Percentiles rank a stretch among this genome's conserved stretches.
Evolutionary conservation across 1,140 invertebrate genomes (phyloP).

Genomic region (Papilio xuthus): DNA sequence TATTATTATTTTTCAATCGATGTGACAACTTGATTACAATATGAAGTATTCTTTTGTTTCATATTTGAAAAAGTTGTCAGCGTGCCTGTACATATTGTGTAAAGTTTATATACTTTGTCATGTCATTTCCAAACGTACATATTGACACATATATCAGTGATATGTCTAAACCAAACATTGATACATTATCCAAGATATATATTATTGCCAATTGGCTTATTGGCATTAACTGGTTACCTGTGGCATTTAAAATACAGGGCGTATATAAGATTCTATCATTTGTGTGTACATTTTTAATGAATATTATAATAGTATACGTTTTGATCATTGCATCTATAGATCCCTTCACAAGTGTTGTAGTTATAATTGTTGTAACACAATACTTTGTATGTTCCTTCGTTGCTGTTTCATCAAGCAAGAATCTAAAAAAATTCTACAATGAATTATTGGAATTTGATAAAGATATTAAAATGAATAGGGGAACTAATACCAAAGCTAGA

Average conservation of each 20-base stretch:
- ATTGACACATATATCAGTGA: background rate
- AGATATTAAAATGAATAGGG: conserved; percentile 16
- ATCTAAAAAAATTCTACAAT: conserved; percentile 34
- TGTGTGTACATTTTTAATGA: background rate
- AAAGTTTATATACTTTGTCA: background rate
- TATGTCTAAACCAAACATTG: background rate
- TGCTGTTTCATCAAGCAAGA: conserved; percentile 26
- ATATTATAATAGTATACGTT: background rate
- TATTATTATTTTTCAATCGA: background rate
- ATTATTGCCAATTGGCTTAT: background rate
- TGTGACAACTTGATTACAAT: background rate
- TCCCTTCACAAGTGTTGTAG: background rate
- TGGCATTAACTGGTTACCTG: conserved; percentile 19
- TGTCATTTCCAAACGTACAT: background rate
- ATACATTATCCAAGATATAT: conserved; percentile 22
- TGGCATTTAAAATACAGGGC: background rate
- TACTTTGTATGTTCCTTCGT: conserved; percentile 30
- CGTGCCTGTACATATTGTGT: background rate
- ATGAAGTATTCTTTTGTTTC: background rate
- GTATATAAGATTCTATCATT: background rate
- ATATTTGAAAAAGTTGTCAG: background rate
- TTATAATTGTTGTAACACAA: conserved; percentile 14
- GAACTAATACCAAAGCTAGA: conserved; percentile 18
- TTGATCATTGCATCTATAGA: conserved; percentile 5
- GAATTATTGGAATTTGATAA: conserved; percentile 38